These are phyloP conservation scores for Diachasma alloeum DNA, from an alignment of 1,140 invertebrate species.

Conservation along the genomic window DNA sequence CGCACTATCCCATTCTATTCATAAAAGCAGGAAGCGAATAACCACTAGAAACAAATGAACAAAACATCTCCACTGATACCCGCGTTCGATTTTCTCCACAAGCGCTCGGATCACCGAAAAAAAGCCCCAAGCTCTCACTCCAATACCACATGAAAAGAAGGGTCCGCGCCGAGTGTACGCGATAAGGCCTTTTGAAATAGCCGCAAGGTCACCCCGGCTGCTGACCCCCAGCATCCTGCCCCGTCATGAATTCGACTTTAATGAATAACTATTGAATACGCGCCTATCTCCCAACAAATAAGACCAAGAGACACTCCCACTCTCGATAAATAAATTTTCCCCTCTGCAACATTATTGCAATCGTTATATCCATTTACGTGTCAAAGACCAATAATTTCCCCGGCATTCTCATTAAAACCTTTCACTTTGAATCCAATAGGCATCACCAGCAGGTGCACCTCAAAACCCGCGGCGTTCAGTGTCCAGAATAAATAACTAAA, in stretches of 20 bases:
- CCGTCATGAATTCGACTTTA: slow-evolving; percentile 57
- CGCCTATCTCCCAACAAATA: slow-evolving; percentile 57
- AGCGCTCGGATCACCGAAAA: slow-evolving; percentile 29
- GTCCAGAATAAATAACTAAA: slow-evolving; percentile 2
- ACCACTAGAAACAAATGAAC: not conserved
- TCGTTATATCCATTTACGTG: slow-evolving; percentile 12
- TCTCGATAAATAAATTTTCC: slow-evolving; percentile 4
- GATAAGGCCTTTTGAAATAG: slow-evolving; percentile 62
- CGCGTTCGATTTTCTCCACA: slow-evolving; percentile 37
- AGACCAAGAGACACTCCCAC: slow-evolving; percentile 43
- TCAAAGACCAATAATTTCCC: slow-evolving; percentile 30
- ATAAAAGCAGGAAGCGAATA: slow-evolving; percentile 3
- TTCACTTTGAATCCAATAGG: slow-evolving; percentile 37
- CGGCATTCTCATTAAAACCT: slow-evolving; percentile 31
- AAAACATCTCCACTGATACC: not conserved
- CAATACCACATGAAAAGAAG: slow-evolving; percentile 34
- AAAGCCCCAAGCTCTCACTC: slow-evolving; percentile 22
- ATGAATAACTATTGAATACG: slow-evolving; percentile 64
- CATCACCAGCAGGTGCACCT: not conserved
- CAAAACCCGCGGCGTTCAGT: not conserved
- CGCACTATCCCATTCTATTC: not conserved
- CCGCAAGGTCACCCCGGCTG: slow-evolving; percentile 57
- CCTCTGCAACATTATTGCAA: not conserved
- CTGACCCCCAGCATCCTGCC: slow-evolving; percentile 60
- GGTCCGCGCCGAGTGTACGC: slow-evolving; percentile 41